A percentile compares a stretch with the other conserved stretches of the same genome.
phyloP scores from a whole-genome alignment of 2,888 invertebrate genomes.

The Agrochola litura region DNA sequence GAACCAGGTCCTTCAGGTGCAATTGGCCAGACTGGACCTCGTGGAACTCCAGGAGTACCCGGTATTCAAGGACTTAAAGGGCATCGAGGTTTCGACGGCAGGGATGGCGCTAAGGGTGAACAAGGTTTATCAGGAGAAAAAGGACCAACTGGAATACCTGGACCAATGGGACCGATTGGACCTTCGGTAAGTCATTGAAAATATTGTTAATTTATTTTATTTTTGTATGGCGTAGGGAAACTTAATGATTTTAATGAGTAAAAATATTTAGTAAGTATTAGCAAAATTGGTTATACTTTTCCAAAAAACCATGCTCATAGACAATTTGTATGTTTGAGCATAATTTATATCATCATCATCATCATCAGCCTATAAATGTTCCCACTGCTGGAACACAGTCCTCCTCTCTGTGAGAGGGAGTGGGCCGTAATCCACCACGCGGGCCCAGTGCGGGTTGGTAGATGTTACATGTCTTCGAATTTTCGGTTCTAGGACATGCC shows the following conservation, averaged over 20 bases:
- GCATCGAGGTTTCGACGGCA: constrained; percentile 94
- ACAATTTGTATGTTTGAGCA: neutral
- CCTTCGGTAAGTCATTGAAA: constrained; percentile 89
- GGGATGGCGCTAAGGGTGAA: constrained; percentile 95
- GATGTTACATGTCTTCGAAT: too few species aligned
- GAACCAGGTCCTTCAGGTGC: constrained; percentile 94
- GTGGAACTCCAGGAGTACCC: constrained; percentile 94
- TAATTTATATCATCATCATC: too few species aligned
- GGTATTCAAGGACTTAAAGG: constrained; percentile 96
- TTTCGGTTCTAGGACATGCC: too few species aligned
- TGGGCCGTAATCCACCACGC: too few species aligned
- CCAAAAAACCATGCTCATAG: too few species aligned
- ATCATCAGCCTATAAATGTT: too few species aligned
- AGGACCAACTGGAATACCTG: constrained; percentile 92
- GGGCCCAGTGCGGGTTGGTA: too few species aligned
- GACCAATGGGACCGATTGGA: constrained; percentile 93
- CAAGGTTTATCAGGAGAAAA: constrained; percentile 94
- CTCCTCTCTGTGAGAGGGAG: too few species aligned
- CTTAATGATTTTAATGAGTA: neutral
- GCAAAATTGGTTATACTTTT: neutral
- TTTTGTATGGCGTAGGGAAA: neutral
- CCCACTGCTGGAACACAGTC: too few species aligned
- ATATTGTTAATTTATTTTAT: neutral
- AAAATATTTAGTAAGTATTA: neutral
- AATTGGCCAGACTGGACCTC: constrained; percentile 93